phyloP scores from a whole-genome alignment of 2,888 invertebrate species.

The Idaea aversata region DNA sequence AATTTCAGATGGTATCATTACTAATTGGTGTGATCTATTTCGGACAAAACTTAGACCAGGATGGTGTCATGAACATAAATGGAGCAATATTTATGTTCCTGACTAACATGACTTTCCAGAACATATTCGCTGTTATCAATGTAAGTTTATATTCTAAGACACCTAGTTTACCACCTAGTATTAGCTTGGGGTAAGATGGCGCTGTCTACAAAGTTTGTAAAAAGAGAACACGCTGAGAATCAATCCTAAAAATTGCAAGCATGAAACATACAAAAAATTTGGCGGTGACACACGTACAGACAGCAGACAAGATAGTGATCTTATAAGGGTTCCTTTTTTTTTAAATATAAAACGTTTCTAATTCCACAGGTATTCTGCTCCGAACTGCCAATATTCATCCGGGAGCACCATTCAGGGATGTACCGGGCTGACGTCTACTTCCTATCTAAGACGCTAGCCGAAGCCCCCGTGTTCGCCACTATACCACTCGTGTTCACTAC shows the following conservation, averaged over 20 bases:
- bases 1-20: conserved; percentile 89
- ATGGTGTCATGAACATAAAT: conserved; percentile 96
- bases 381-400: conserved; percentile 92
- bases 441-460: conserved; percentile 93
- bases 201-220: no score
- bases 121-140: conserved; percentile 96
- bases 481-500: conserved; percentile 91
- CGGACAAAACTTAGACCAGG: conserved; percentile 89
- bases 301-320: no score
- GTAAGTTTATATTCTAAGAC: conserved; percentile 78
- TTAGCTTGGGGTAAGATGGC: no score
- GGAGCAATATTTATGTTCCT: conserved; percentile 94
- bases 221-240: no score
- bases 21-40: conserved; percentile 93
- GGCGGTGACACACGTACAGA: no score
- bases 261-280: no score
- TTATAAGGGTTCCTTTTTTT: no score
- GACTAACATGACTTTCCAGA: conserved; percentile 96
- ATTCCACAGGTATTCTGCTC: conserved; percentile 90
- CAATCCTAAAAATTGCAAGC: no score
- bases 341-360: neutral
- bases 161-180: no score
- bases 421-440: conserved; percentile 96
- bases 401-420: conserved; percentile 94
- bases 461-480: conserved; percentile 91